Evolutionary conservation across 30 jellyfish, hydroid and myxozoan genomes (phyloP), one percentile per base, ranked within the genome.

Genomic region (Chironex yamaguchii): DNA sequence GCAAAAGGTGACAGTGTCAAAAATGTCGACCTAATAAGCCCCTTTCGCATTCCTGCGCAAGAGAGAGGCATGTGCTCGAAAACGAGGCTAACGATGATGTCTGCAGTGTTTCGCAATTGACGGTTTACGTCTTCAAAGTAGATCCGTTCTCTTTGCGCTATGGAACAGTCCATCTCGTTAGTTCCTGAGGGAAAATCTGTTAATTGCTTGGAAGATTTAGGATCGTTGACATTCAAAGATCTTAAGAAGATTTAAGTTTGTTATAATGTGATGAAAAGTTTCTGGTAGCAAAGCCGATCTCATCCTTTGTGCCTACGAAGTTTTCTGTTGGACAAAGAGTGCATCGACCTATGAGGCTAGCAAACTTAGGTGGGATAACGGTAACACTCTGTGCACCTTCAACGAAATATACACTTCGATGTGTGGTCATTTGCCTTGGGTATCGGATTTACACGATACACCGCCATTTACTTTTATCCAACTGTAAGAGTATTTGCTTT

Each of bases 341-440:
- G n/a, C n/a, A n/a, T n/a, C n/a, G n/a, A n/a, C n/a, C n/a, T n/a
- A n/a, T n/a, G n/a, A n/a, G n/a, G n/a, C n/a, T n/a, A n/a, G n/a
- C n/a, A n/a, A n/a, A n/a, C n/a, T n/a, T n/a, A n/a, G n/a, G n/a
- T n/a, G n/a, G n/a, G n/a, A n/a, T n/a, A n/a, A n/a, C n/a, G n/a
- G n/a, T n/a, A n/a, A 71, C 42, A 35, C 42, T 35, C 85, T 20
- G 29, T 75, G 88, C 78, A 75, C 88, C n/a, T 75, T 50, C 33
- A 76, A 75, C 26, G 70, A 54, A 11, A 75, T 75, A 28, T 48
- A 22, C 36, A 49, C 30, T 1, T 32, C 70, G 12, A 71, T 36
- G 29, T 75, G 88, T 24, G 33, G 78, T 62, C 88, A 75, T 75
- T 75, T 75, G 78, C 88, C 88, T 24, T 75, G 88, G 88, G 53